Base-by-base conservation (phyloP, 2,797 vertebrate species). In the Enteromius mattozi region DNA sequence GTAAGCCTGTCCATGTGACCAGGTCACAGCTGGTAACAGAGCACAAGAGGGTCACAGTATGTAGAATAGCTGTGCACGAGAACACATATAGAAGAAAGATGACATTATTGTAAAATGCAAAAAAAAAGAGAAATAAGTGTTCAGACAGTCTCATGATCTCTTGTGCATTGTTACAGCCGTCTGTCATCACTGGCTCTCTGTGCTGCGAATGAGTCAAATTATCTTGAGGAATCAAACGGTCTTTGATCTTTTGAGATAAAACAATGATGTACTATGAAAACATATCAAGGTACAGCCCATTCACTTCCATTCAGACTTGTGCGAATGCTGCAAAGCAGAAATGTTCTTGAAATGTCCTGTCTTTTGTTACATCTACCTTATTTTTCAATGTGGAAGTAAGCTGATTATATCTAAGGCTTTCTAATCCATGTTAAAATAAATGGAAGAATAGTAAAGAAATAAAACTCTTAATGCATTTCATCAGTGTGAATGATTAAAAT, bases 221-320 rank as follows among this genome's bases (percentile, higher is more conserved):
- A 47, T 75, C 70, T 49, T 54, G 49, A 76, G 24, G 24, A 56
- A 66, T 56, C 16, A 40, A 59, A 77, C 2, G 27, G 35, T 37
- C 7, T 35, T 61, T 77, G 35, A 77, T 61, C 54, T 61, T 77
- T 37, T 77, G n/a, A 61, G 35, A 77, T 77, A 61, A 59, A 77
- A 77, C 35, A 77, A 24, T 42, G 35, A 77, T 8, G 35, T 16
- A 42, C n/a, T 61, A 2, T 42, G n/a, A 61, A 77, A 77, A 51
- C 9, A 51, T 19, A 14, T 13, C 2, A 51, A 33, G 47, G 9
- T 74, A 49, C 71, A 74, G 47, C 12, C 27, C 9, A 19, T 49
- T 74, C 70, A 70, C 12, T 37, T 35, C 7, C 19, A 40, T 40
- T 33, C 27, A 33, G 6, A 65, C 27, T 65, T 33, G 6, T 7